phyloP scores from a whole-genome alignment of 2,888 invertebrate genomes.

The Ochropleura leucogaster region DNA sequence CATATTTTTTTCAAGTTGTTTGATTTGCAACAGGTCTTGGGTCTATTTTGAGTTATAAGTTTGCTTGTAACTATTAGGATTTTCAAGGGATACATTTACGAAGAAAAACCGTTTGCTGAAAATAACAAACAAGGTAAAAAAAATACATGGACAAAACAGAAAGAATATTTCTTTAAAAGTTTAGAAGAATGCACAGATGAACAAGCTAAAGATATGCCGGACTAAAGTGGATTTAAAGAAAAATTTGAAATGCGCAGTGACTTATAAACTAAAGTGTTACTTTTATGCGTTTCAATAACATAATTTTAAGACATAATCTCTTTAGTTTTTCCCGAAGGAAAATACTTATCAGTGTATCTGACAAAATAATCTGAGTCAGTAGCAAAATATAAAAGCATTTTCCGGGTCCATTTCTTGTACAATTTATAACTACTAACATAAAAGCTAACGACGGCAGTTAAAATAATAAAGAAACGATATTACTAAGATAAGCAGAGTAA shows the following conservation, averaged over 20 bases:
- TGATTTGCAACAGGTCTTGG: slow-evolving; percentile 53
- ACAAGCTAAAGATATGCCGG: slow-evolving; percentile 24
- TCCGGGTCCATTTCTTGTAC: slow-evolving; percentile 39
- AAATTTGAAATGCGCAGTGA: slow-evolving; percentile 28
- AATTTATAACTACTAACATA: slow-evolving; percentile 56
- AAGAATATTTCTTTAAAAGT: neutral
- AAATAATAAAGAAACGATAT: slow-evolving; percentile 60
- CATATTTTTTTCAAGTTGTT: slow-evolving; percentile 52
- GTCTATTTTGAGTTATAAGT: slow-evolving; percentile 47
- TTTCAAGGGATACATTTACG: slow-evolving; percentile 14
- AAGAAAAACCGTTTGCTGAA: slow-evolving; percentile 5
- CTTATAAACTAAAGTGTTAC: neutral
- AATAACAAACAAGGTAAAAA: neutral
- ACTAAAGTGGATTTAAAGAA: slow-evolving; percentile 24
- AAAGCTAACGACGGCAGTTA: slow-evolving; percentile 56
- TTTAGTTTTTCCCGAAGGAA: slow-evolving; percentile 3
- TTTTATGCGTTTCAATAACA: slow-evolving; percentile 7
- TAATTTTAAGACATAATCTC: neutral
- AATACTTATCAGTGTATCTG: slow-evolving; percentile 12
- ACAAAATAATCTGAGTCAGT: slow-evolving; percentile 31
- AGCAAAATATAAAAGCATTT: slow-evolving; percentile 32
- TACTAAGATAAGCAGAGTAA: slow-evolving; percentile 52
- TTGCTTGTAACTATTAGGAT: slow-evolving; percentile 31
- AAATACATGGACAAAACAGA: neutral
- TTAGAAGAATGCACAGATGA: slow-evolving; percentile 5